Evolutionary conservation across 35 echinoderm and acorn worm species (phyloP), one percentile per base, ranked within the genome.

Genomic region (Nesometra sesokonis): DNA sequence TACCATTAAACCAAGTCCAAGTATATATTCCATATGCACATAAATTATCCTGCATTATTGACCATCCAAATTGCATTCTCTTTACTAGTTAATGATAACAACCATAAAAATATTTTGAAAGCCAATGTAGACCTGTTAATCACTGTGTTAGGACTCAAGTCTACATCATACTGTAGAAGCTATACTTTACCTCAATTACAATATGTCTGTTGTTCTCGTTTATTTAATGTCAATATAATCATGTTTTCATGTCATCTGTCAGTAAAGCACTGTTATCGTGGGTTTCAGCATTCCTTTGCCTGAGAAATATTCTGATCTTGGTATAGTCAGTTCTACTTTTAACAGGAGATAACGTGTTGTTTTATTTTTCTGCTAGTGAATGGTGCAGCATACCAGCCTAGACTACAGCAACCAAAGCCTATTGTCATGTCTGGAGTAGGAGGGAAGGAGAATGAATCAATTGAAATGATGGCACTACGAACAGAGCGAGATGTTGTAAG

Each of bases 401-500:
- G 77, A 88, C 91, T 81, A 85, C 91, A 29, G 19, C 76, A 85
- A 47, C 82, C 47, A 87, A 87, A 37, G 82, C 92, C 35, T 57
- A 31, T 67, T 19, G 52, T 67, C 7, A 67, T 67, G 52, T 67
- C 52, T 11, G 37, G 37, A 81, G 77, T 78, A 5, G 23, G 82
- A 80, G 89, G 91, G 29, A 89, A 85, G 23, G 91, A 90, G 5
- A 38, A 83, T 39, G 91, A 93, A 38, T 87, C 91, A 1, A 80
- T 97, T 35, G 95, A 97, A 77, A 30, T 89, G 67, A 78, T 97
- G 57, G 95, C 95, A n/a, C 0, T 91, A 31, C 91, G 89, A 46
- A 97, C 95, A 82, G 89, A 97, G 46, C 46, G 95, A 46, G 91
- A 97, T 47, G 94, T 97, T 88, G 94, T 97, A 79, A 93, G 94